Evolutionary conservation across 2,797 vertebrate genomes (phyloP).

Genomic region (Catostomus latipinnis): DNA sequence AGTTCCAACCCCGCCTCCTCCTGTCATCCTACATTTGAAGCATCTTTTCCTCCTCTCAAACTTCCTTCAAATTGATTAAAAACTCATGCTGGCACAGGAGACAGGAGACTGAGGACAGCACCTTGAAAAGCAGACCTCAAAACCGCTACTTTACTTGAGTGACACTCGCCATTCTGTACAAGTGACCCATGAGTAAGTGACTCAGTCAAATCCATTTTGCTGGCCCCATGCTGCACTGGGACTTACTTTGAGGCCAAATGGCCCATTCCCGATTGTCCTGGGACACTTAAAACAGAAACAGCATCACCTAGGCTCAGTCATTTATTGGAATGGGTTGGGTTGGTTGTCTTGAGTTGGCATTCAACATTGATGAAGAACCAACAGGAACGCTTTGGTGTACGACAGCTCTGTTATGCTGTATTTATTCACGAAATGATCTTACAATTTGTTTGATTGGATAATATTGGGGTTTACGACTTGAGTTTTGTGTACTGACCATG

Average conservation of each 20-base stretch:
- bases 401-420: background rate
- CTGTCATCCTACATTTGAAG: slow-evolving; percentile 35
- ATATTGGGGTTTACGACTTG: background rate
- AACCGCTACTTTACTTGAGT: slow-evolving; percentile 71
- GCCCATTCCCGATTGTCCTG: slow-evolving; percentile 66
- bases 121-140: slow-evolving; percentile 73
- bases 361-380: background rate
- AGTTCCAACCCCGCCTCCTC: background rate
- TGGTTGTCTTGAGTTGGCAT: slow-evolving; percentile 9
- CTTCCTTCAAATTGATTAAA: slow-evolving; percentile 80
- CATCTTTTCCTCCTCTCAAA: slow-evolving; percentile 57
- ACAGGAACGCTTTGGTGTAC: background rate
- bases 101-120: slow-evolving; percentile 73
- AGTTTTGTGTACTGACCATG: background rate
- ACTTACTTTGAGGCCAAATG: slow-evolving; percentile 58
- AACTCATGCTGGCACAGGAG: slow-evolving; percentile 81
- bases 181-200: slow-evolving; percentile 80
- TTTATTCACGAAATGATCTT: background rate
- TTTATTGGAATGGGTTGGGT: slow-evolving; percentile 1
- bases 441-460: background rate
- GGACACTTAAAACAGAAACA: slow-evolving; percentile 71
- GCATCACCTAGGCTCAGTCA: slow-evolving; percentile 21
- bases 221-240: slow-evolving; percentile 63
- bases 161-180: slow-evolving; percentile 74
- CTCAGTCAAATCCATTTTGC: slow-evolving; percentile 79